Conservation (phyloP, 2,888 invertebrate genomes). For the Chrysodeixis includens region DNA sequence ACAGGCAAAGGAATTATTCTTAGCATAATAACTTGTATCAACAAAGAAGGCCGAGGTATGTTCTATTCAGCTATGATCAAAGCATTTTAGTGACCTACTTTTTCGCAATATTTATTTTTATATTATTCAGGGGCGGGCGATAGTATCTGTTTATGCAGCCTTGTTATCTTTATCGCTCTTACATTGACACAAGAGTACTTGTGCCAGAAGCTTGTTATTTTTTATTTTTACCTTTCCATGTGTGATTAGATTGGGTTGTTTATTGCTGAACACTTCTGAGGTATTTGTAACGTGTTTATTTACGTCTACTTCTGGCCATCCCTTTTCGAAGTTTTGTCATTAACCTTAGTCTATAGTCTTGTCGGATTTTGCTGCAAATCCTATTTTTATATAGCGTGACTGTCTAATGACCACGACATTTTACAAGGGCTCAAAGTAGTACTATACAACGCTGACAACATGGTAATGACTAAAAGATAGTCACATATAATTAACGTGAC, state of each 20-base stretch:
- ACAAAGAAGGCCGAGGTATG: conserved; percentile 34
- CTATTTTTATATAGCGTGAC: too few species aligned
- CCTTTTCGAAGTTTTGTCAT: too few species aligned
- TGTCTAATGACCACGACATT: too few species aligned
- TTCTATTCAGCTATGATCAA: conserved; percentile 37
- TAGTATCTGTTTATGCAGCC: conserved; percentile 60
- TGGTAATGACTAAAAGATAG: too few species aligned
- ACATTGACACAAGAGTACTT: conserved; percentile 60
- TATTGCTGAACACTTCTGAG: conserved; percentile 17
- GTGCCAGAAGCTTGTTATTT: conserved; percentile 62
- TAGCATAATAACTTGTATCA: conserved; percentile 24
- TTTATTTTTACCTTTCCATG: conserved; percentile 55
- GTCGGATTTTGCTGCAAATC: too few species aligned
- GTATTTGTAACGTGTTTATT: background rate
- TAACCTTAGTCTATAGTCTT: too few species aligned
- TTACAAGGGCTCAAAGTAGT: too few species aligned
- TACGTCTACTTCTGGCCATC: too few species aligned
- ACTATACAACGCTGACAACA: too few species aligned
- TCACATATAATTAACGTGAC: too few species aligned
- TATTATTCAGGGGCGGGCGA: conserved; percentile 47
- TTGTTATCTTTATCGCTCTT: conserved; percentile 64
- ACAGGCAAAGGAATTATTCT: conserved; percentile 23
- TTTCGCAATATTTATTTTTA: conserved; percentile 55
- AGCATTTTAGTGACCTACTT: conserved; percentile 59
- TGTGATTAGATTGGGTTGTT: conserved; percentile 31